Base-by-base conservation (phyloP, 2,113 vertebrate genomes). In the Apus apus region DNA sequence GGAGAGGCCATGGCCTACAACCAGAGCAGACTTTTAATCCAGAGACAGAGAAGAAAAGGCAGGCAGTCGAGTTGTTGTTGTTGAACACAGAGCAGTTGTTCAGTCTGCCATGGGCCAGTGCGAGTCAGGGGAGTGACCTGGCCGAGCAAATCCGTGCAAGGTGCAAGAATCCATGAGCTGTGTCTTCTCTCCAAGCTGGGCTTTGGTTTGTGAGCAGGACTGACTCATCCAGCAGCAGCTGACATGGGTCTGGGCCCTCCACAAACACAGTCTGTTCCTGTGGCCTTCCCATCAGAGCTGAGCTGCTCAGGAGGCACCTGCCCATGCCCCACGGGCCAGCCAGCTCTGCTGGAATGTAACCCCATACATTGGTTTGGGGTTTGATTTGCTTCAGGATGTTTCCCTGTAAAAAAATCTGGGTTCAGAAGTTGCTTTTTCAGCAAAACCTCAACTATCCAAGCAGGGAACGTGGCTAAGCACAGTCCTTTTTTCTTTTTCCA, bases 251-350 rank as follows among this genome's bases (percentile, higher is more conserved):
- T 66, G 76, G 71, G 16, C 74, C 77, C 58, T 57, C 1, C 32
- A 50, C 64, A 61, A 57, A n/a, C 45, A 14, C 26, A 13, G 12
- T 16, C 46, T 74, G 56, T 51, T 17, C 73, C 0, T 0, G 38
- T 34, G 74, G 48, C 20, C 1, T 0, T 60, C 84, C 29, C 48
- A 17, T 16, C 1, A 0, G 48, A 65, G 22, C 61, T 1, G 12
- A 83, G 57, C 40, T 61, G 61, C 73, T 71, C 29, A n/a, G 57
- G 32, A n/a, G 57, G 40, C 46, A 57, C 40, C 57, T 43, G 46
- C 18, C 46, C 3, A 1, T 56, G 56, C 34, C 29, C 74, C 61
- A 27, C 0, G 2, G 85, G 30, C 27, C 73, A 66, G 27, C 43
- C 75, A 53, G n/a, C 46, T 50, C 72, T 9, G 0, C 21, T 4